Percentiles rank a stretch among this genome's conserved stretches.
Conservation (phyloP, 2,888 invertebrate species). For the Cerastis rubricosa region DNA sequence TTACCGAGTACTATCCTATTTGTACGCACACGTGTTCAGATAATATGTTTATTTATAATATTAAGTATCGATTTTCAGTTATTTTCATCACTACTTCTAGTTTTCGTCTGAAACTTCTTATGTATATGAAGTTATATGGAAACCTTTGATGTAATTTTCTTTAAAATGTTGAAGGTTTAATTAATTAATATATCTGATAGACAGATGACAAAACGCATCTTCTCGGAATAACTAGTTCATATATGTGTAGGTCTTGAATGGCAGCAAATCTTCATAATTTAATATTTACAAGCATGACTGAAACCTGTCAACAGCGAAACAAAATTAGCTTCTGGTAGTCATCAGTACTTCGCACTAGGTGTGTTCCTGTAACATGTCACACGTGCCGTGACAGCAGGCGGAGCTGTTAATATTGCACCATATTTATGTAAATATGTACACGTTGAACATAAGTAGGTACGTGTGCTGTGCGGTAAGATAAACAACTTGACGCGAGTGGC, state of each 20-base stretch:
- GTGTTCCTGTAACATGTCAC: constrained; percentile 12
- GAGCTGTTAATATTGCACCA: constrained; percentile 27
- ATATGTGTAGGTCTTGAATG: constrained; percentile 7
- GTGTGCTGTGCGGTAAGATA: neutral
- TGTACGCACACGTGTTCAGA: constrained; percentile 19
- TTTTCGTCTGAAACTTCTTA: neutral
- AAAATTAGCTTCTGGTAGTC: constrained; percentile 19
- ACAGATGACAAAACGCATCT: neutral
- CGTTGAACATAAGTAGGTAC: neutral
- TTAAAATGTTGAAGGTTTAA: neutral
- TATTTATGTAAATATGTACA: constrained; percentile 27
- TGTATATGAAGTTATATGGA: neutral
- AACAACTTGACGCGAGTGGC: neutral
- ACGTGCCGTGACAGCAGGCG: constrained; percentile 1
- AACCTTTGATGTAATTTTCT: neutral
- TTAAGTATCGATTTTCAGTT: constrained; percentile 22
- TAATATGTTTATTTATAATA: constrained; percentile 7
- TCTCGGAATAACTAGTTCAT: neutral
- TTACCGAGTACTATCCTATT: constrained; percentile 19
- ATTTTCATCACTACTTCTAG: neutral
- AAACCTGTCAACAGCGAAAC: constrained; percentile 26
- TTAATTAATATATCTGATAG: neutral
- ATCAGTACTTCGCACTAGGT: constrained; percentile 6
- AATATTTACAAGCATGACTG: constrained; percentile 14
- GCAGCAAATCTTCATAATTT: neutral